These are phyloP conservation scores for Eustalomyia histrio DNA, from an alignment of 2,888 invertebrate species.

Conservation along the genomic window DNA sequence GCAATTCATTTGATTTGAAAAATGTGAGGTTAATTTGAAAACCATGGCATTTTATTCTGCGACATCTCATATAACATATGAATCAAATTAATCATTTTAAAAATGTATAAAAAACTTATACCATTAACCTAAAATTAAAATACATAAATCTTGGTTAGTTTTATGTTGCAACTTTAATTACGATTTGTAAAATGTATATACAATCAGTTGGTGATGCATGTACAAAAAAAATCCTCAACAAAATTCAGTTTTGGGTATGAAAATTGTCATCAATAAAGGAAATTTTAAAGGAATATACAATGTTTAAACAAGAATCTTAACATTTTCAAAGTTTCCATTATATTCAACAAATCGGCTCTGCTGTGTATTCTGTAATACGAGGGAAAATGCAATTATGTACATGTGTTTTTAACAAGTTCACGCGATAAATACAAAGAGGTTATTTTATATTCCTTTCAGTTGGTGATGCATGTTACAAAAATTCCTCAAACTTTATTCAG, in stretches of 20 bases:
- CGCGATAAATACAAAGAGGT: not conserved
- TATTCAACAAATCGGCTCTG: not conserved
- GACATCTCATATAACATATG: too few relatives aligned
- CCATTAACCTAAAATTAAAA: not conserved
- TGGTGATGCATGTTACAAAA: conserved; percentile 72
- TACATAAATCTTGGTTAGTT: not conserved
- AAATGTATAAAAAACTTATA: too few relatives aligned
- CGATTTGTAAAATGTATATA: not conserved
- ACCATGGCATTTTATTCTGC: too few relatives aligned
- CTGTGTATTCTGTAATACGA: not conserved
- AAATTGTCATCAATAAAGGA: conserved; percentile 67
- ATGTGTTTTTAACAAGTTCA: not conserved
- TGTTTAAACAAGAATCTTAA: not conserved
- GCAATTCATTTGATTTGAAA: too few relatives aligned
- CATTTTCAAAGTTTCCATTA: not conserved
- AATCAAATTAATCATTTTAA: too few relatives aligned
- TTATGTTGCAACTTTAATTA: not conserved
- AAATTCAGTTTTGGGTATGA: conserved; percentile 68
- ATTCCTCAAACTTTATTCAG: conserved; percentile 68
- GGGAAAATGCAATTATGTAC: not conserved
- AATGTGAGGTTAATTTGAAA: too few relatives aligned
- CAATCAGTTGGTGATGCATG: conserved; percentile 74
- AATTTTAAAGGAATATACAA: not conserved
- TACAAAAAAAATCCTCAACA: conserved; percentile 68
- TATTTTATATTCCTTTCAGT: conserved; percentile 67